Evolutionary conservation across 2,797 vertebrate species (phyloP).

Genomic region (Phalloptychus januarius): DNA sequence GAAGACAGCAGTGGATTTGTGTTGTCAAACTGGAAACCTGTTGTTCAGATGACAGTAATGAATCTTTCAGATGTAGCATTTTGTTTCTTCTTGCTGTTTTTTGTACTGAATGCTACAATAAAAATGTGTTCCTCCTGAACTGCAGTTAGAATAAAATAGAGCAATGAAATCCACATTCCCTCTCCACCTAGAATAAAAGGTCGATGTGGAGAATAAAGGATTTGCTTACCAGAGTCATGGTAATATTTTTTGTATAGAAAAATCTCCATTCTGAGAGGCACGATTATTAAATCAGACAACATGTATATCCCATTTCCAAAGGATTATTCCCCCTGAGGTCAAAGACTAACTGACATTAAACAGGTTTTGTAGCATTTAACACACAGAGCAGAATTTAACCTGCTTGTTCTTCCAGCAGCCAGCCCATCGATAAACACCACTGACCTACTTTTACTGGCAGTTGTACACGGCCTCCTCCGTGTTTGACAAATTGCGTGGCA

Average conservation of each 20-base stretch:
- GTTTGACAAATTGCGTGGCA: conserved; percentile 4
- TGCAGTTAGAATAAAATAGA: neutral
- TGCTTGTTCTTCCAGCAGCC: neutral
- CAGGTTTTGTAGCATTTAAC: conserved; percentile 9
- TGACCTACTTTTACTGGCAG: conserved; percentile 19
- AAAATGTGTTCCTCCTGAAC: neutral
- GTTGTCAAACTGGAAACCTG: neutral
- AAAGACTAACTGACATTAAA: neutral
- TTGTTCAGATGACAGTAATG: neutral
- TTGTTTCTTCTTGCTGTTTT: neutral
- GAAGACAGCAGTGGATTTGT: neutral
- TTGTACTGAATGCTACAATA: neutral
- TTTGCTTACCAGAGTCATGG: neutral
- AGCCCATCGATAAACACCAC: conserved; percentile 9
- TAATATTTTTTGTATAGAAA: neutral
- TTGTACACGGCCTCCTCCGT: neutral
- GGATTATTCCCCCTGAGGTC: neutral
- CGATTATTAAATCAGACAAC: neutral
- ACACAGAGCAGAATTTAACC: conserved; percentile 2
- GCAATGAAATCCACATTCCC: neutral
- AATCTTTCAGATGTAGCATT: neutral
- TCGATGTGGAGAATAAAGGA: neutral
- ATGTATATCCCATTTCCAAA: neutral
- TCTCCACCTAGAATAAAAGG: neutral
- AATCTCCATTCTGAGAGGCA: neutral